Percentiles rank a stretch among this genome's conserved stretches.
These are phyloP conservation scores for Pammene aurita DNA, from an alignment of 2,888 invertebrate species.

Conservation along the genomic window DNA sequence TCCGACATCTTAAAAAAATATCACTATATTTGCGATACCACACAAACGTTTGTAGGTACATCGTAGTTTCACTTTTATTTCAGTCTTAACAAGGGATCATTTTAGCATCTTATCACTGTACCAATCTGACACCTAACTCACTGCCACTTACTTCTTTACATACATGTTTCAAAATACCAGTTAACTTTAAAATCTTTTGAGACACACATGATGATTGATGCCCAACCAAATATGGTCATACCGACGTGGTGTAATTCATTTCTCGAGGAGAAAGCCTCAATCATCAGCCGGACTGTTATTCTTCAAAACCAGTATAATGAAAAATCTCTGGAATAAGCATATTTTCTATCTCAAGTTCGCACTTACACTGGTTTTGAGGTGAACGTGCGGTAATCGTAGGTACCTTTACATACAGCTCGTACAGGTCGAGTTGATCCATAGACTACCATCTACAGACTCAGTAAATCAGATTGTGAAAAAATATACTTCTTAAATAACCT, in stretches of 20 bases:
- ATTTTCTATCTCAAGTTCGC: neutral
- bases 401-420: neutral
- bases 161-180: slow-evolving; percentile 1
- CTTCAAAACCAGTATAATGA: neutral
- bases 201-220: slow-evolving; percentile 28
- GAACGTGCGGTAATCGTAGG: neutral
- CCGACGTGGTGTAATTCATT: slow-evolving; percentile 23
- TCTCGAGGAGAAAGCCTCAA: slow-evolving; percentile 34
- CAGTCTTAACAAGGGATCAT: too few species aligned
- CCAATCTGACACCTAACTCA: neutral
- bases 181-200: slow-evolving; percentile 12
- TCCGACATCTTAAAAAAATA: too few species aligned
- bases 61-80: too few species aligned
- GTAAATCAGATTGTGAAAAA: too few species aligned
- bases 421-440: slow-evolving; percentile 7
- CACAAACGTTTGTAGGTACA: too few species aligned
- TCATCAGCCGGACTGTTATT: slow-evolving; percentile 7
- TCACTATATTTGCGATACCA: too few species aligned
- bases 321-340: neutral
- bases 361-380: neutral
- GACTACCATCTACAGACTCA: too few species aligned
- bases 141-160: neutral
- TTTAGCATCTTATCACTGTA: too few species aligned
- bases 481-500: too few species aligned
- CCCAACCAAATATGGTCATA: slow-evolving; percentile 23